Base-by-base conservation (phyloP, 1,140 invertebrate genomes). In the Drosophila paulistorum region DNA sequence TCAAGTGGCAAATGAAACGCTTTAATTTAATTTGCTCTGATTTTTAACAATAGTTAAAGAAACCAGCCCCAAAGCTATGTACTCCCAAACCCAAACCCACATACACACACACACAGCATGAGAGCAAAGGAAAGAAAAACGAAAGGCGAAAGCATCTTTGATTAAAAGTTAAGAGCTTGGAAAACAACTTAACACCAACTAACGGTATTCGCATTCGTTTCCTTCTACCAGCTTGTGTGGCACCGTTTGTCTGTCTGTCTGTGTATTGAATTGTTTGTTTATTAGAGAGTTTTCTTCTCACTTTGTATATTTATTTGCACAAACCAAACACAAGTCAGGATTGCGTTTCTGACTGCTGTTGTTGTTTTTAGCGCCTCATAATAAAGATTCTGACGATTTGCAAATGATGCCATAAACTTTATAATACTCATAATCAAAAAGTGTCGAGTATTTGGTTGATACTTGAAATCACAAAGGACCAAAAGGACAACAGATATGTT, bases 361-460 rank as follows among this genome's bases (percentile, higher is more conserved):
- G 17, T 61, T 59, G 51, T 60, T 79, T 48, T 67, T 51, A 68
- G 65, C 57, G 51, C 74, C 65, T 62, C 60, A 79, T 82, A 82
- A 77, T 55, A 68, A 73, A 73, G 72, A 65, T 65, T 79, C 17
- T 51, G 83, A 77, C 79, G 79, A 86, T 82, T 87, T 87, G 83
- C 76, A 87, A 82, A 86, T 79, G 69, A 87, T 82, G 68, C 74
- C 83, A 87, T 82, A 73, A 79, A 83, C 87, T 82, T 82, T 65
- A 35, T 48, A 60, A 65, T 65, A 54, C 9, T 51, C 20, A 23
- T 51, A 51, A 51, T 51, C 9, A 48, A 2, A 45, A 17, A 30
- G 45, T 39, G 11, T 9, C 30, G 37, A 35, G 33, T 62, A 30
- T 61, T 83, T 79, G 78, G 71, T 76, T 78, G 70, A 85, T 76